Base-by-base conservation (phyloP, 2,113 vertebrate genomes). In the Hyla sarda region DNA sequence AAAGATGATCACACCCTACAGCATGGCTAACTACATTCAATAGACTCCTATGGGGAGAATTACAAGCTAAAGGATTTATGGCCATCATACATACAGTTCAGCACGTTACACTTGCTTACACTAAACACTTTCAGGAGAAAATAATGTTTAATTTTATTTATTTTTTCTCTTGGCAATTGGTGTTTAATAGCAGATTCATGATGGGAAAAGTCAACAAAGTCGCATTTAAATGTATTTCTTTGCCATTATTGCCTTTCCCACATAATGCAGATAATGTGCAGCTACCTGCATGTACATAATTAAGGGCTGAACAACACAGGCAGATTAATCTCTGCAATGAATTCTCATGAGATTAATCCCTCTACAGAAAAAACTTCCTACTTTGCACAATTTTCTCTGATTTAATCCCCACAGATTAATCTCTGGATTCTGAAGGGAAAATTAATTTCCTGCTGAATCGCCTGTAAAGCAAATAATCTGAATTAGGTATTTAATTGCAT, bases 321-420 rank as follows among this genome's bases (percentile, higher is more conserved):
- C 65, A 69, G 65, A 34, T 34, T 69, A 69, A 19, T 69, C 16
- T 34, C 65, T 34, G 30, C 65, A 69, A 21, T 69, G 65, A 34
- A 34, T 69, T 69, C 65, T 69, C 65, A 9, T 17, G 65, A 69
- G 65, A 69, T 69, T 34, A 69, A 69, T 69, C 65, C 65, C 32
- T 34, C 62, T 34, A 30, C 32, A 69, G 19, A 65, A 62, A 69
- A 5, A 21, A 14, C 41, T 41, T 34, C 65, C 65, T 69, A 34
- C 30, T 37, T 37, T 69, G 65, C 17, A 21, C 65, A 69, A 69
- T 69, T 69, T 37, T 69, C 62, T 69, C 30, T 19, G 32, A 69
- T 69, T 69, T 69, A 69, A 69, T 69, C 65, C 65, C 65, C 17
- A 69, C 14, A 69, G 65, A 69, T 69, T 69, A 34, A 69, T 69